These are phyloP conservation scores for Venustoraphidia nigricollis DNA, from an alignment of 2,888 invertebrate species.

Conservation along the genomic window DNA sequence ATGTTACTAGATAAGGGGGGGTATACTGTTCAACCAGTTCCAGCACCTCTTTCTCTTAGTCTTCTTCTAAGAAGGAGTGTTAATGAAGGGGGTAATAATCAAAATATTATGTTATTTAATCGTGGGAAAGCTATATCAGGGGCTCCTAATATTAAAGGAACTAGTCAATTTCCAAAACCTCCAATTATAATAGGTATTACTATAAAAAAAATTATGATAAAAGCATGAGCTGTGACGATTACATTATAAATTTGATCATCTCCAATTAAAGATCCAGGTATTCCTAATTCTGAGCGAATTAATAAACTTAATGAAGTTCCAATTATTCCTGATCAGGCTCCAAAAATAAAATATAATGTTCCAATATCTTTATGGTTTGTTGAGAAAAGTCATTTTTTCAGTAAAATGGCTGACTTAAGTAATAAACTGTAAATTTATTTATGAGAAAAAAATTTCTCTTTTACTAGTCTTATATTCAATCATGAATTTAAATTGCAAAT, in stretches of 20 bases:
- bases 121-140: constrained; percentile 74
- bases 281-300: constrained; percentile 58
- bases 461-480: constrained; percentile 30
- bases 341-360: constrained; percentile 52
- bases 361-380: constrained; percentile 68
- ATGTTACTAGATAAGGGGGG: constrained; percentile 49
- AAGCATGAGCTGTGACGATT: constrained; percentile 64
- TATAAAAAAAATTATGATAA: constrained; percentile 71
- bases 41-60: constrained; percentile 51
- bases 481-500: constrained; percentile 48
- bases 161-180: constrained; percentile 70
- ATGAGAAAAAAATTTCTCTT: constrained; percentile 34
- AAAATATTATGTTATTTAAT: constrained; percentile 76
- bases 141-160: constrained; percentile 59
- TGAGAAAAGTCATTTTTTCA: constrained; percentile 50
- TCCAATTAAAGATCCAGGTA: constrained; percentile 47
- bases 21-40: constrained; percentile 67
- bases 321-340: constrained; percentile 50
- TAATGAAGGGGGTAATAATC: constrained; percentile 55
- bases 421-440: constrained; percentile 50
- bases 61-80: constrained; percentile 44
- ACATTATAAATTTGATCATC: constrained; percentile 67
- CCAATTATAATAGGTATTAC: constrained; percentile 61
- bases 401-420: constrained; percentile 48
- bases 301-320: constrained; percentile 53